phyloP scores from a whole-genome alignment of 2,888 invertebrate genomes.

The Plagodis pulveraria region DNA sequence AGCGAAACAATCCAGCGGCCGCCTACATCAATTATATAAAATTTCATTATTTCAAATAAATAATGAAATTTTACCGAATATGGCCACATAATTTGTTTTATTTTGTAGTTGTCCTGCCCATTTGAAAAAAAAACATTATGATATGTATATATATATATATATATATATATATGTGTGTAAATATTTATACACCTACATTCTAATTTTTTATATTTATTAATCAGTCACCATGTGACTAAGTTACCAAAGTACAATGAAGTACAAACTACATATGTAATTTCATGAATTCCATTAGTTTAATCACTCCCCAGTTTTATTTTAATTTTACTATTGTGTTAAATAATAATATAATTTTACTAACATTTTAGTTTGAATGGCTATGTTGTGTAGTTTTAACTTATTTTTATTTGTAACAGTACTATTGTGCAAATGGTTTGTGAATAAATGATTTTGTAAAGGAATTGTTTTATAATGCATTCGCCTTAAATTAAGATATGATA shows the following conservation, averaged over 20 bases:
- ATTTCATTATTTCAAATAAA: too few relatives aligned
- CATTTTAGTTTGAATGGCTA: slow-evolving; percentile 26
- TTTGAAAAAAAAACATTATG: too few relatives aligned
- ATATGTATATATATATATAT: too few relatives aligned
- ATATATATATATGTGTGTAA: too few relatives aligned
- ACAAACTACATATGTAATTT: slow-evolving; percentile 27
- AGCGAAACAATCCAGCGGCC: too few relatives aligned
- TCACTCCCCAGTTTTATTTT: slow-evolving; percentile 4
- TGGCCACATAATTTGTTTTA: too few relatives aligned
- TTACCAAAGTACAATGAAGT: slow-evolving; percentile 36
- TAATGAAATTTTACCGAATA: too few relatives aligned
- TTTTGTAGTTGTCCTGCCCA: too few relatives aligned
- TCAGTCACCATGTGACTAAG: slow-evolving; percentile 16
- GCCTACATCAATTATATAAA: too few relatives aligned
- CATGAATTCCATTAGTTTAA: slow-evolving; percentile 20
- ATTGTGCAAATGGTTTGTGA: slow-evolving; percentile 37
- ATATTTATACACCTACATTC: too few relatives aligned
- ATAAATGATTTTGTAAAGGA: slow-evolving; percentile 26
- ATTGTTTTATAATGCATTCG: too few relatives aligned
- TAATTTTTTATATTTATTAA: slow-evolving; percentile 6
- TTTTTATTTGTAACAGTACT: slow-evolving; percentile 31
- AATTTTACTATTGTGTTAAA: slow-evolving; percentile 13
- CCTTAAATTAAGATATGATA: too few relatives aligned
- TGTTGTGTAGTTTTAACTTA: slow-evolving; percentile 24
- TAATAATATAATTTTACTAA: slow-evolving; percentile 16